These are phyloP conservation scores for Periparus ater DNA, from an alignment of 2,797 vertebrate species.

Conservation along the genomic window DNA sequence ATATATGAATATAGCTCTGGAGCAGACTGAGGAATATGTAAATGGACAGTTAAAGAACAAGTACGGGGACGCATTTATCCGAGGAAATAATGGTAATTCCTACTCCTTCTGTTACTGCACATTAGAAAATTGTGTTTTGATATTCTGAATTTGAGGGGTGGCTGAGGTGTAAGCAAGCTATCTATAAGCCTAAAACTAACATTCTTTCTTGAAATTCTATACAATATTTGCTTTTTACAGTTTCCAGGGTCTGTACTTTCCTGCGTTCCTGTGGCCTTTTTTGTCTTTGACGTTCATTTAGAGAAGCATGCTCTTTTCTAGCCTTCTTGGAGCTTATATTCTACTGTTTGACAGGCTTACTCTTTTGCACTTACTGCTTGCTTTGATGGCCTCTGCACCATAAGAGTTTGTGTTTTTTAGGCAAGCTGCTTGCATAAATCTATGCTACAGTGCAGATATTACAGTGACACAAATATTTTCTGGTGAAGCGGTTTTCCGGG, in stretches of 20 bases:
- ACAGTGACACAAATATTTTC: not conserved
- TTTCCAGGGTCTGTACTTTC: not conserved
- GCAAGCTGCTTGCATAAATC: not conserved
- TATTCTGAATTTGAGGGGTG: not conserved
- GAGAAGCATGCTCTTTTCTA: not conserved
- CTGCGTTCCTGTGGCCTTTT: not conserved
- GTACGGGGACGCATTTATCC: constrained; percentile 96
- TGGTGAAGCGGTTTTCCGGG: not conserved
- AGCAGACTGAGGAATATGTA: constrained; percentile 98
- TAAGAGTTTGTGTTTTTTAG: not conserved
- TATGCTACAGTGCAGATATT: not conserved
- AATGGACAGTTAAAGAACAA: constrained; percentile 99
- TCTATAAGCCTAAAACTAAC: not conserved
- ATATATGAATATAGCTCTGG: constrained; percentile 99
- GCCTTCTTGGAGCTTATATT: not conserved
- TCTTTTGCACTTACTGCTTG: not conserved
- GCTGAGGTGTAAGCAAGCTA: not conserved
- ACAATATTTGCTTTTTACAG: not conserved
- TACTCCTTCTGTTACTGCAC: not conserved
- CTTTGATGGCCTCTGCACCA: not conserved
- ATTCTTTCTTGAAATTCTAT: not conserved
- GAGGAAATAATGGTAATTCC: constrained; percentile 94
- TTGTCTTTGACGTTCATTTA: not conserved
- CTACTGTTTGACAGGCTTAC: not conserved
- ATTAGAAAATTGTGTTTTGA: not conserved